Percentiles rank a stretch among this genome's conserved stretches.
These are phyloP conservation scores for Physella acuta DNA, from an alignment of 1,140 invertebrate genomes.

Conservation along the genomic window DNA sequence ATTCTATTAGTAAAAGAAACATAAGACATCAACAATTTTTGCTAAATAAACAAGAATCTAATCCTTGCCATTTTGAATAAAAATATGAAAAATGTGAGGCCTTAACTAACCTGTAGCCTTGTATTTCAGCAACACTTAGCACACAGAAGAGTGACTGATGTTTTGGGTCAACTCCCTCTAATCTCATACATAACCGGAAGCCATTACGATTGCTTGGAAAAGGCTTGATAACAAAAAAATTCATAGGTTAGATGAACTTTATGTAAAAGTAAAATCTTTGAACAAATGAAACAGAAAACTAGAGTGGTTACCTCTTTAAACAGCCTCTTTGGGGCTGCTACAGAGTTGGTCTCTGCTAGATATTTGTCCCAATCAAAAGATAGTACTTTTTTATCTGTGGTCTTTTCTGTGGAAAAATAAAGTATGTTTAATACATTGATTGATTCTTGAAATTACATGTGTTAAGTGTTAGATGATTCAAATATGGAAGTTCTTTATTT, in stretches of 20 bases:
- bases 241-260: too few species aligned
- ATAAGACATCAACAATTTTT: too few species aligned
- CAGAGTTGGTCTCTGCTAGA: constrained; percentile 52
- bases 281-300: neutral
- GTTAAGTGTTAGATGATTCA: too few species aligned
- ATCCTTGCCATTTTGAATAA: neutral
- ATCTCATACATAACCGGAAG: constrained; percentile 88
- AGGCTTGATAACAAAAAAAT: constrained; percentile 35
- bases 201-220: constrained; percentile 63
- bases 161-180: constrained; percentile 91
- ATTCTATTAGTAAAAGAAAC: constrained; percentile 66
- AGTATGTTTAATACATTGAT: too few species aligned
- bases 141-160: constrained; percentile 88
- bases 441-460: too few species aligned
- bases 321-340: constrained; percentile 52
- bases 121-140: constrained; percentile 79
- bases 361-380: constrained; percentile 59
- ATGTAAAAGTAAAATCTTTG: too few species aligned
- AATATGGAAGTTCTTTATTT: too few species aligned
- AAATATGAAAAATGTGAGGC: neutral
- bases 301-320: constrained; percentile 57
- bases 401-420: too few species aligned
- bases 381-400: constrained; percentile 34
- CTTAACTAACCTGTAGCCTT: constrained; percentile 57
- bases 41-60: too few species aligned